Conservation (phyloP, 2,888 invertebrate genomes). For the Minunthozetes semirufus region DNA sequence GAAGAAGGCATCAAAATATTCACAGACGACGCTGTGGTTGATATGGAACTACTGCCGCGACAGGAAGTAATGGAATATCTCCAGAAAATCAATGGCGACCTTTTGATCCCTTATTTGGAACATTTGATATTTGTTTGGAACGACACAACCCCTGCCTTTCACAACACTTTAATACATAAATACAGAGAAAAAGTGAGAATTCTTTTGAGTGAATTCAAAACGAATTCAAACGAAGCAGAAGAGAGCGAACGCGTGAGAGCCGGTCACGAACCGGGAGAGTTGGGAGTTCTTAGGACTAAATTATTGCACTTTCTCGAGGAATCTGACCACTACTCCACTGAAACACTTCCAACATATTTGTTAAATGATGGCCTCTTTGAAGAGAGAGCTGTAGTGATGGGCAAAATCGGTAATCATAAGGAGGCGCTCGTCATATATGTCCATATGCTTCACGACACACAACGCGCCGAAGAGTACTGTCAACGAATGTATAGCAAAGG, state of each 20-base stretch:
- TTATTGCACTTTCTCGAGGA: constrained; percentile 71
- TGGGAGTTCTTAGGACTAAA: constrained; percentile 57
- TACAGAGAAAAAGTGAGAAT: constrained; percentile 65
- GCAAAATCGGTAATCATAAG: constrained; percentile 80
- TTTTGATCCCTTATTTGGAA: constrained; percentile 88
- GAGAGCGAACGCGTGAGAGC: constrained; percentile 45
- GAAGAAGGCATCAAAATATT: constrained; percentile 83
- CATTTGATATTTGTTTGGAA: constrained; percentile 86
- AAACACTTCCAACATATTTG: constrained; percentile 75
- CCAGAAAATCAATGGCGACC: constrained; percentile 61
- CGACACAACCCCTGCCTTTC: constrained; percentile 74
- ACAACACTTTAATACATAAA: constrained; percentile 81
- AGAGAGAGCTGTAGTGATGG: constrained; percentile 88
- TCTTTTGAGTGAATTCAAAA: constrained; percentile 49
- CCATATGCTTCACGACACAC: constrained; percentile 71
- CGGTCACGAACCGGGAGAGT: constrained; percentile 51
- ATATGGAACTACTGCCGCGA: constrained; percentile 81
- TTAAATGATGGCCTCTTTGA: constrained; percentile 76
- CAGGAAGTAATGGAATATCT: constrained; percentile 81
- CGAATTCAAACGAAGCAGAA: constrained; percentile 42
- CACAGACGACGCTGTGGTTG: constrained; percentile 67
- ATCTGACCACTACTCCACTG: constrained; percentile 74
- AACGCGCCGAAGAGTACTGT: constrained; percentile 66
- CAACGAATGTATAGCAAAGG: constrained; percentile 38
- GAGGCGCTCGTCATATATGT: constrained; percentile 88